Percentiles rank a stretch among this genome's conserved stretches.
These are phyloP conservation scores for Hippopotamyrus pictus DNA, from an alignment of 2,797 vertebrate genomes.

Conservation along the genomic window DNA sequence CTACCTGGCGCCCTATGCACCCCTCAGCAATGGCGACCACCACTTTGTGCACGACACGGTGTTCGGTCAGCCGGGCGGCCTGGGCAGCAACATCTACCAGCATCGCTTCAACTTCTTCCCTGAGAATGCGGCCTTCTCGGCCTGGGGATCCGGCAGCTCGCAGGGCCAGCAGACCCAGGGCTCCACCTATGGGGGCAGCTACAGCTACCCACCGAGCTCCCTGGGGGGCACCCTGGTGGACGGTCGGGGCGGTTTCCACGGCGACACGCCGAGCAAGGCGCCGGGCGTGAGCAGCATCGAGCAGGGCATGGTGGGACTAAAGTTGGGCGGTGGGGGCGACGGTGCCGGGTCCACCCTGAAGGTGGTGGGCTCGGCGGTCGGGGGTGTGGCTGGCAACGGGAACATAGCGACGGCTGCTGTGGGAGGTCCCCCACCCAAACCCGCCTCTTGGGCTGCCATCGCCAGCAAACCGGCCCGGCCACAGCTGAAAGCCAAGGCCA, in stretches of 20 bases:
- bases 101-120: slow-evolving; percentile 97
- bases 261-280: slow-evolving; percentile 87
- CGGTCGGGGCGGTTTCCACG: slow-evolving; percentile 90
- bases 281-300: slow-evolving; percentile 96
- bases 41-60: slow-evolving; percentile 98
- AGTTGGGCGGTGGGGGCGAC: slow-evolving; percentile 85
- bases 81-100: slow-evolving; percentile 89
- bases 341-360: slow-evolving; percentile 81
- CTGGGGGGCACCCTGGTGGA: slow-evolving; percentile 92
- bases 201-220: slow-evolving; percentile 92
- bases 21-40: slow-evolving; percentile 96
- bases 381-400: slow-evolving; percentile 56
- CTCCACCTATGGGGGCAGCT: slow-evolving; percentile 90
- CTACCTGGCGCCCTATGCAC: slow-evolving; percentile 94
- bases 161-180: slow-evolving; percentile 96
- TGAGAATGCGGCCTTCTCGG: slow-evolving; percentile 92
- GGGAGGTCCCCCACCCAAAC: slow-evolving; percentile 82
- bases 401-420: slow-evolving; percentile 64
- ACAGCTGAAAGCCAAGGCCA: slow-evolving; percentile 82
- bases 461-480: slow-evolving; percentile 94
- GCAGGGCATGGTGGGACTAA: slow-evolving; percentile 92
- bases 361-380: slow-evolving; percentile 82
- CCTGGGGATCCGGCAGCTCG: slow-evolving; percentile 91
- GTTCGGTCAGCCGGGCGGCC: slow-evolving; percentile 89
- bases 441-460: slow-evolving; percentile 93